Base-by-base conservation (phyloP, 2,888 invertebrate genomes). In the Autographa pulchrina region DNA sequence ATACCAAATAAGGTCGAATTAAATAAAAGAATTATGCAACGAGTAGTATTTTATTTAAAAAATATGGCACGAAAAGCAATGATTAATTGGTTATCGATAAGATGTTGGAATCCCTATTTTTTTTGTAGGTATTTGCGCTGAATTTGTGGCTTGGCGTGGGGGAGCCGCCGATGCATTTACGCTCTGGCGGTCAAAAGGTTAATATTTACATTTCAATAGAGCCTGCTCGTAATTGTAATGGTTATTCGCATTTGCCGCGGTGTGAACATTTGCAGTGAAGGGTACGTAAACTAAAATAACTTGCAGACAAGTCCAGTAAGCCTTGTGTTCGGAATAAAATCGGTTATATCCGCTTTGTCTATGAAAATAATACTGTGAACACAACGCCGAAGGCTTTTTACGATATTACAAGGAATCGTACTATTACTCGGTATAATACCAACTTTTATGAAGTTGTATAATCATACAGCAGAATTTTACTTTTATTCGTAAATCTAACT, bases 131-230 rank as follows among this genome's bases (percentile, higher is more conserved):
- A n/a, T n/a, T n/a, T n/a, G n/a, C n/a, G n/a, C n/a, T n/a, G n/a
- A n/a, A n/a, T n/a, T n/a, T n/a, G n/a, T n/a, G n/a, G n/a, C n/a
- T n/a, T n/a, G n/a, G n/a, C n/a, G n/a, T n/a, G n/a, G n/a, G n/a
- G n/a, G n/a, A n/a, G n/a, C n/a, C n/a, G n/a, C n/a, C n/a, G n/a
- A n/a, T n/a, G n/a, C n/a, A n/a, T n/a, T n/a, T n/a, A n/a, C n/a
- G n/a, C n/a, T n/a, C n/a, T n/a, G n/a, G n/a, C n/a, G n/a, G n/a
- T n/a, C n/a, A n/a, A n/a, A n/a, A n/a, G n/a, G n/a, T n/a, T n/a
- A 72, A 74, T 85, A 85, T 84, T 84, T 84, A 82, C 84, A 84
- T 81, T 81, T 84, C 67, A 84, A 84, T 81, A 73, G 80, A 72
- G 62, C 54, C 78, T 67, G 73, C 62, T 69, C 65, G 71, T 81